These are phyloP conservation scores for Nomada lathburiana DNA, from an alignment of 2,888 invertebrate genomes.

Conservation along the genomic window DNA sequence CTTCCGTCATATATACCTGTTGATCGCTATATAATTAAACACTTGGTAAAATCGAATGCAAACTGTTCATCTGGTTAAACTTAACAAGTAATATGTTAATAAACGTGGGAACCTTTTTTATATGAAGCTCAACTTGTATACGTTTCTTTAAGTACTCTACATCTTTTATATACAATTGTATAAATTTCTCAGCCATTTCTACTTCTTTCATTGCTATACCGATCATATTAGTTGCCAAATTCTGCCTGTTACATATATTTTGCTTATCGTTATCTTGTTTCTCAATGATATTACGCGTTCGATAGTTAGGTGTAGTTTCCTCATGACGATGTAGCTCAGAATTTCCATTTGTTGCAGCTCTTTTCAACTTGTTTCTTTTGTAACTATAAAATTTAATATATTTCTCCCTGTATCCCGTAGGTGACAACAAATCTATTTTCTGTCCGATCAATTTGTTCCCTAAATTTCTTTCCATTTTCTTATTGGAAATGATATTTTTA, in stretches of 20 bases:
- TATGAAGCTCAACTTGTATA: slow-evolving; percentile 66
- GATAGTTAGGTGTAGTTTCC: neutral
- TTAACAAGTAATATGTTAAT: neutral
- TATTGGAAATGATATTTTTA: slow-evolving; percentile 9
- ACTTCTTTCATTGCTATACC: slow-evolving; percentile 50
- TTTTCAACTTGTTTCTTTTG: slow-evolving; percentile 15
- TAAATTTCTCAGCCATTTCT: slow-evolving; percentile 57
- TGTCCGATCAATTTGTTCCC: slow-evolving; percentile 13
- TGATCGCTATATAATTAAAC: slow-evolving; percentile 25
- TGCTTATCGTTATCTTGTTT: neutral
- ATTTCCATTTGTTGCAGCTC: neutral
- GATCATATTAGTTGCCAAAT: slow-evolving; percentile 39
- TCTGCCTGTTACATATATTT: slow-evolving; percentile 3
- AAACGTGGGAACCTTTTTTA: slow-evolving; percentile 64
- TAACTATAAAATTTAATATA: neutral
- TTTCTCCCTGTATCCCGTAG: slow-evolving; percentile 1
- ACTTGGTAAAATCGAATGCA: neutral
- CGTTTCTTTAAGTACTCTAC: slow-evolving; percentile 63
- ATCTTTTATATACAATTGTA: slow-evolving; percentile 60
- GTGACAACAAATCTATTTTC: neutral
- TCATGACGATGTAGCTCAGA: neutral
- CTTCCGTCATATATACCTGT: neutral
- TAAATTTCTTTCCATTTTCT: slow-evolving; percentile 14
- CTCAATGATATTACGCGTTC: neutral
- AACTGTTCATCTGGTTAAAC: neutral